Conservation (phyloP, 2,797 vertebrate species). For the Leptodactylus fallax region DNA sequence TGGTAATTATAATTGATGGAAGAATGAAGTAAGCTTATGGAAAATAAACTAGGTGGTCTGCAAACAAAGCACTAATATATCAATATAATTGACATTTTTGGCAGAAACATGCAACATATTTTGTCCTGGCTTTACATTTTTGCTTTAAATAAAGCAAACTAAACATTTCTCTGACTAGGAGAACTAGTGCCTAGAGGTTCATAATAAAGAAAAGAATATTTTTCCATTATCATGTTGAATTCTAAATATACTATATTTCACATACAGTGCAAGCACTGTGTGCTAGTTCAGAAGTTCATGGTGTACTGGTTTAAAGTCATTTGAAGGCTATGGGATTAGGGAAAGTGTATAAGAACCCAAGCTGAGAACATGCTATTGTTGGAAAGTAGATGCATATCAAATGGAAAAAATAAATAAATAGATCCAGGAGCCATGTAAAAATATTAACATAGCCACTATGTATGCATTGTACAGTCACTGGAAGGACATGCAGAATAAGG, state of each 20-base stretch:
- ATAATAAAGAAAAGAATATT: background rate
- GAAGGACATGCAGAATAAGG: no score
- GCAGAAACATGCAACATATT: background rate
- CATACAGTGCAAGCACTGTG: background rate
- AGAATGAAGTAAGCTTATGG: constrained; percentile 66
- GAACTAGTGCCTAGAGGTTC: background rate
- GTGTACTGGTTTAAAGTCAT: background rate
- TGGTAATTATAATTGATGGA: constrained; percentile 75
- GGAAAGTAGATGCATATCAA: background rate
- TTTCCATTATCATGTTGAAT: background rate
- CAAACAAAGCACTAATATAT: constrained; percentile 43
- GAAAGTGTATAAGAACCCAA: background rate
- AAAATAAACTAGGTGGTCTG: constrained; percentile 56
- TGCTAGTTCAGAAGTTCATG: background rate
- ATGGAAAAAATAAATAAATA: no score
- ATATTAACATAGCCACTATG: no score
- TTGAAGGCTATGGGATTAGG: background rate
- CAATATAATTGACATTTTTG: constrained; percentile 24
- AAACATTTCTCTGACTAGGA: background rate
- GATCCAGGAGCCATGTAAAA: no score
- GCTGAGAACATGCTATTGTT: background rate
- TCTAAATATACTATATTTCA: background rate
- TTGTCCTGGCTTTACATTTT: background rate
- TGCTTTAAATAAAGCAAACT: background rate
- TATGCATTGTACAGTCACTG: no score